These are phyloP conservation scores for Octodonta nipae DNA, from an alignment of 2,888 invertebrate species.

Conservation along the genomic window DNA sequence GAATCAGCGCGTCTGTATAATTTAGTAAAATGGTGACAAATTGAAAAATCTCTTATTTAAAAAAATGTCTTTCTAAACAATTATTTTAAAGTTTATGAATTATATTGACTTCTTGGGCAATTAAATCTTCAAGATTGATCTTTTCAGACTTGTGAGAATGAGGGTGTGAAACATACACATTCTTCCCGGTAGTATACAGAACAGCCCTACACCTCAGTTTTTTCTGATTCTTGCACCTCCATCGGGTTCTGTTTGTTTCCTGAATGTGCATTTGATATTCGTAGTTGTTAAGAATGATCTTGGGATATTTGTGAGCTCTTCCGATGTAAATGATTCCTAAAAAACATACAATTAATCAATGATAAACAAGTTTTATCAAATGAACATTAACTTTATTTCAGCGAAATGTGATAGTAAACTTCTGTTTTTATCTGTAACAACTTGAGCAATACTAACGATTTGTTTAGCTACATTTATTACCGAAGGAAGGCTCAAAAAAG, in stretches of 20 bases:
- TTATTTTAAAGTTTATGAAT: neutral
- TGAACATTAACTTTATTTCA: no score
- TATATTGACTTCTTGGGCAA: constrained; percentile 8
- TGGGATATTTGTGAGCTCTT: constrained; percentile 19
- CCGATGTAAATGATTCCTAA: constrained; percentile 11
- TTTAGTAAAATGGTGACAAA: no score
- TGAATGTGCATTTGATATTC: constrained; percentile 17
- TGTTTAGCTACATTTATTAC: no score
- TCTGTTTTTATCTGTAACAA: constrained; percentile 6
- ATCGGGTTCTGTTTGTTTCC: constrained; percentile 15
- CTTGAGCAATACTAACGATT: no score
- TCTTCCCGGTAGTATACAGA: constrained; percentile 15
- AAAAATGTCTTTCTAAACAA: neutral
- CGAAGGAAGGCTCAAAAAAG: no score
- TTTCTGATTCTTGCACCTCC: constrained; percentile 17
- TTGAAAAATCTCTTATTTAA: no score
- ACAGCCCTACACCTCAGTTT: constrained; percentile 18
- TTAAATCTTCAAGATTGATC: constrained; percentile 1
- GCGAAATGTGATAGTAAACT: constrained; percentile 6
- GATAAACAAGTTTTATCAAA: no score
- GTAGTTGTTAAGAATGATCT: constrained; percentile 17
- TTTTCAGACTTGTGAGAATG: constrained; percentile 8
- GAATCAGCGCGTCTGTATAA: no score
- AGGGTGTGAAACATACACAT: constrained; percentile 9
- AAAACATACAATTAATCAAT: no score